Evolutionary conservation across 1,140 invertebrate species (phyloP).

Genomic region (Panagrolaimus sp.): DNA sequence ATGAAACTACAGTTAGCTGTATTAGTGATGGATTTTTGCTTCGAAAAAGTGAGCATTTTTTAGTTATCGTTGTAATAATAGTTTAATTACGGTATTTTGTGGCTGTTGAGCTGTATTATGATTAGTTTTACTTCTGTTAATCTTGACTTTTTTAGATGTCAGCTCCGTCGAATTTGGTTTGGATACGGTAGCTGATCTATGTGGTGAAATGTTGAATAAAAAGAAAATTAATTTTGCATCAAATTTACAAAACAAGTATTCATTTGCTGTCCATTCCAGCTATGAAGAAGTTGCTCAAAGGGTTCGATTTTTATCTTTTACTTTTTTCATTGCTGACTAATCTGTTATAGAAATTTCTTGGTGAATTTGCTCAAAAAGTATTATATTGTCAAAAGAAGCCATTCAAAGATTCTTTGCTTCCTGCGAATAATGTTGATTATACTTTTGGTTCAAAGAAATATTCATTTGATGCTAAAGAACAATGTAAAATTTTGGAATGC

Average conservation of each 20-base stretch:
- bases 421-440: not conserved
- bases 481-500: not conserved
- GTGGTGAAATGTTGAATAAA: not conserved
- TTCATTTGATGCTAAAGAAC: conserved; percentile 4
- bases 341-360: not conserved
- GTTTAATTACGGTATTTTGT: not conserved
- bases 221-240: not conserved
- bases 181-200: not conserved
- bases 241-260: no score
- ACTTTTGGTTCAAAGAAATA: not conserved
- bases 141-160: not conserved
- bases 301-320: not conserved
- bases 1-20: not conserved
- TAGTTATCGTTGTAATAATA: not conserved
- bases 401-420: not conserved
- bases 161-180: not conserved
- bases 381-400: not conserved
- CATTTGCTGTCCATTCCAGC: no score
- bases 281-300: not conserved
- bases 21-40: not conserved
- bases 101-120: not conserved
- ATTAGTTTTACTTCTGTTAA: no score
- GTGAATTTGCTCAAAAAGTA: not conserved
- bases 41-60: not conserved
- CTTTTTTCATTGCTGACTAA: not conserved